These are phyloP conservation scores for Phrynocephalus vlangalii DNA, from an alignment of 2,797 vertebrate species.

Conservation along the genomic window DNA sequence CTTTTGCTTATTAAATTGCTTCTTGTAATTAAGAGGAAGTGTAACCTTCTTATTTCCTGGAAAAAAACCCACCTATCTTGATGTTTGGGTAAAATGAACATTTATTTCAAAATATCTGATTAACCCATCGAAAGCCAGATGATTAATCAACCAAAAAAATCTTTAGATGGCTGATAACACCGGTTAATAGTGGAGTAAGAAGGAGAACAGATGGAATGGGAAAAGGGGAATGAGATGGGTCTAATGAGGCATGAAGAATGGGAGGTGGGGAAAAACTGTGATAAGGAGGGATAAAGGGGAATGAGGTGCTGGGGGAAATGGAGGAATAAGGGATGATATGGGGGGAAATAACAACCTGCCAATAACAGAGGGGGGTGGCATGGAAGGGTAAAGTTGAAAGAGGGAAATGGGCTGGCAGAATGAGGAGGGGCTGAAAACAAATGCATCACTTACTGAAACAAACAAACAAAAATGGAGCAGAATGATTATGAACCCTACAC, in stretches of 20 bases:
- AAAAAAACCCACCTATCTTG: neutral
- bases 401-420: neutral
- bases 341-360: neutral
- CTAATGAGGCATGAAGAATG: conserved; percentile 26
- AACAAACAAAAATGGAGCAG: neutral
- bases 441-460: neutral
- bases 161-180: conserved; percentile 18
- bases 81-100: conserved; percentile 11
- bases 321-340: neutral
- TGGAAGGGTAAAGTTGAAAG: neutral
- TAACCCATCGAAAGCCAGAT: conserved; percentile 24
- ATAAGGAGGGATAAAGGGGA: neutral
- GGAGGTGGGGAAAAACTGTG: neutral
- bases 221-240: neutral
- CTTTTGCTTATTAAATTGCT: neutral
- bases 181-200: neutral
- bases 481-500: neutral
- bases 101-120: conserved; percentile 10
- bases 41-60: neutral
- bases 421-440: neutral
- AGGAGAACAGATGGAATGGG: conserved; percentile 13
- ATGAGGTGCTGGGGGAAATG: neutral
- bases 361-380: neutral
- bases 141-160: conserved; percentile 18
- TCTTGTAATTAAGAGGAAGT: neutral